Conservation (phyloP, 2,888 invertebrate species). For the Gryllus longicercus region DNA sequence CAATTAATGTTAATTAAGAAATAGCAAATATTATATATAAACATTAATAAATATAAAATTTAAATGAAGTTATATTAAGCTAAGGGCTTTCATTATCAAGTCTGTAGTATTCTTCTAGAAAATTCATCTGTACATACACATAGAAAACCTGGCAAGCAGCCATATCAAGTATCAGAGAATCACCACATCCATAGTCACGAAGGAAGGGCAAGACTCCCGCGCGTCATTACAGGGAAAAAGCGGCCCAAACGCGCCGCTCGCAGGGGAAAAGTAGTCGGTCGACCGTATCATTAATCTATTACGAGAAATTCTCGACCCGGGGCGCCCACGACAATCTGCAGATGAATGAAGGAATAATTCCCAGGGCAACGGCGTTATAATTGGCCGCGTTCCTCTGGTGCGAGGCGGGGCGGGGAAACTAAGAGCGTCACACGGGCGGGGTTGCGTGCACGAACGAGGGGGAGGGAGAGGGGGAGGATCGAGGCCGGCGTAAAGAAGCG, state of each 20-base stretch:
- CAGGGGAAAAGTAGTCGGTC: not conserved
- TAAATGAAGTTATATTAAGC: too few species aligned
- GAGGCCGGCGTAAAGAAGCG: not conserved
- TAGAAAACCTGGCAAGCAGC: too few species aligned
- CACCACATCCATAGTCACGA: too few species aligned
- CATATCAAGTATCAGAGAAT: too few species aligned
- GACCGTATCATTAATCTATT: constrained; percentile 17
- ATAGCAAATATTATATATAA: too few species aligned
- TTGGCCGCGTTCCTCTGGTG: not conserved
- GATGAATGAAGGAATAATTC: not conserved
- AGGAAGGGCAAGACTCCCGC: not conserved
- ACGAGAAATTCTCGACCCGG: not conserved
- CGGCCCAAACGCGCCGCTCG: not conserved
- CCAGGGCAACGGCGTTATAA: not conserved
- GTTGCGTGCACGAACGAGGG: not conserved
- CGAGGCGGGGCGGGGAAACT: not conserved
- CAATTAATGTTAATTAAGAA: too few species aligned
- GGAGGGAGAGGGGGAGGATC: not conserved
- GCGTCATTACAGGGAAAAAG: not conserved
- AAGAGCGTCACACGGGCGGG: not conserved
- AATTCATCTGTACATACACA: too few species aligned
- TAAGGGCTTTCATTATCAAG: too few species aligned
- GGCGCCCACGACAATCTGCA: not conserved
- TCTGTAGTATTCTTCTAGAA: too few species aligned
- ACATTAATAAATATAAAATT: too few species aligned